phyloP scores from a whole-genome alignment of 2,797 vertebrate species.

The Cynopterus sphinx region DNA sequence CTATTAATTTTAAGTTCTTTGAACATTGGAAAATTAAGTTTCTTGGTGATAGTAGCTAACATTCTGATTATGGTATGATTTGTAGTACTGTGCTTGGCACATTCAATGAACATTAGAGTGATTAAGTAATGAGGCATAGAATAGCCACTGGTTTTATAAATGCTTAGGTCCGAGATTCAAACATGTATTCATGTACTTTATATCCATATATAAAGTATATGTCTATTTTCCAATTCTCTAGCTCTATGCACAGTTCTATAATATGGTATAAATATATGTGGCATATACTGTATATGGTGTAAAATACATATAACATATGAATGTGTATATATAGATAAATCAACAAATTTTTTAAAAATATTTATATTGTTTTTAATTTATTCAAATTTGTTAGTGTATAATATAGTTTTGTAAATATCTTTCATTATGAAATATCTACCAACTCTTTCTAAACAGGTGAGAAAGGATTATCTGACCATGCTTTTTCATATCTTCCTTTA shows the following conservation, averaged over 20 bases:
- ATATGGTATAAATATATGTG: not conserved
- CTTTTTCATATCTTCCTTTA: not conserved
- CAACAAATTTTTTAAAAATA: no score
- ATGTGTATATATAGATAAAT: not conserved
- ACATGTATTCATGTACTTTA: not conserved
- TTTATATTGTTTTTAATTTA: not conserved
- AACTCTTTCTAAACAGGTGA: not conserved
- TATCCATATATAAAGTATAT: no score
- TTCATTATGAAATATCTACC: not conserved
- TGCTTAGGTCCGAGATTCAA: not conserved
- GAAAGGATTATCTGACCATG: not conserved
- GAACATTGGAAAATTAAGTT: not conserved
- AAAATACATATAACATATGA: not conserved
- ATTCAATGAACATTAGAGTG: not conserved
- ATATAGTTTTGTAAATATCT: not conserved
- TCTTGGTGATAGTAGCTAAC: not conserved
- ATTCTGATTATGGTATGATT: not conserved
- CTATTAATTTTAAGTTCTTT: not conserved
- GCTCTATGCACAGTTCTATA: not conserved
- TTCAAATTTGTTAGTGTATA: not conserved
- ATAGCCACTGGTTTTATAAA: not conserved
- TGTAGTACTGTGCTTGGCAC: not conserved
- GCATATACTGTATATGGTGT: not conserved
- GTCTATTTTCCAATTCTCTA: not conserved
- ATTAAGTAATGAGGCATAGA: not conserved